Evolutionary conservation across 2,888 invertebrate species (phyloP).

Genomic region (Coelinius sp.): DNA sequence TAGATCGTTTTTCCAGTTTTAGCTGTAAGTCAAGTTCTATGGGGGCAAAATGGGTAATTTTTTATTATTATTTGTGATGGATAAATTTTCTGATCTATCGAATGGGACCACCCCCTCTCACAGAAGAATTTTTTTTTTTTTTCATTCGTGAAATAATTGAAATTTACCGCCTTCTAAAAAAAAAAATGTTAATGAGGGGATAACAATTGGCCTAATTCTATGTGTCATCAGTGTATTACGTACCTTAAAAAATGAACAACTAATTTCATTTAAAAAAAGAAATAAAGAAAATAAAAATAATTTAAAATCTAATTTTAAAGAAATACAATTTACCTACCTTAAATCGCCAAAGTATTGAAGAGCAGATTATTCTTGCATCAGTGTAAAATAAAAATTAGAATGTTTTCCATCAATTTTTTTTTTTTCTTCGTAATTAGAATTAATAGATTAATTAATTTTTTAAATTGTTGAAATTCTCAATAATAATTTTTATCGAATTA

Average conservation of each 20-base stretch:
- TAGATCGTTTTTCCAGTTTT: background rate
- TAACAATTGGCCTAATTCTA: slow-evolving; percentile 60
- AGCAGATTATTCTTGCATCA: background rate
- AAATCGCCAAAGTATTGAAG: slow-evolving; percentile 22
- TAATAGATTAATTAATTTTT: background rate
- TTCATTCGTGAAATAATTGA: slow-evolving; percentile 8
- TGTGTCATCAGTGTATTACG: slow-evolving; percentile 58
- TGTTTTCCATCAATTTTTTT: background rate
- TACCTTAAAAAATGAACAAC: slow-evolving; percentile 38
- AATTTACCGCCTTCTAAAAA: slow-evolving; percentile 11
- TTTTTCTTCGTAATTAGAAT: background rate
- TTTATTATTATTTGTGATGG: too few species aligned
- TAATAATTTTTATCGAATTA: background rate
- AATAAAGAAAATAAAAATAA: slow-evolving; percentile 9
- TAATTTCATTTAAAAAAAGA: slow-evolving; percentile 24
- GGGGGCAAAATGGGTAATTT: background rate
- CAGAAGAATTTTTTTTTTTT: background rate
- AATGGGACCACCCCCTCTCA: background rate
- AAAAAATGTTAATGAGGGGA: slow-evolving; percentile 4
- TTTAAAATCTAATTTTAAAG: background rate
- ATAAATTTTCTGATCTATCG: background rate
- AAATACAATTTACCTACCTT: slow-evolving; percentile 14
- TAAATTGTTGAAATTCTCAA: background rate
- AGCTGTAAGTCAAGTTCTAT: background rate
- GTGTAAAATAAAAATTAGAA: background rate